A percentile compares a stretch with the other conserved stretches of the same genome.
Conservation (phyloP, 2,888 invertebrate species). For the Oconnorella tubifera region DNA sequence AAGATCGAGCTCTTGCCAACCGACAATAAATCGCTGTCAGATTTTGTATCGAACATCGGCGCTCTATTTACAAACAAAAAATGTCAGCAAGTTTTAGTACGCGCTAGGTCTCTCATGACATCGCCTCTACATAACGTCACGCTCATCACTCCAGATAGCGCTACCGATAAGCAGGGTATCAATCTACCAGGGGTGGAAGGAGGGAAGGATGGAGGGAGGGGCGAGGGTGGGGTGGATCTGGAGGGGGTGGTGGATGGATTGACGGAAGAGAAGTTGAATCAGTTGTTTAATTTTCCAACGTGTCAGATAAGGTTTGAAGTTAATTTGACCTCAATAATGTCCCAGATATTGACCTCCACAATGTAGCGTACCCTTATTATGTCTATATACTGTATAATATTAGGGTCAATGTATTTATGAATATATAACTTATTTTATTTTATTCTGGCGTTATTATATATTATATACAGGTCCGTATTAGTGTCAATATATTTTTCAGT, state of each 20-base stretch:
- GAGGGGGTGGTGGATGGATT: background rate
- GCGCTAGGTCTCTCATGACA: conserved; percentile 71
- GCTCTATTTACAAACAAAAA: conserved; percentile 73
- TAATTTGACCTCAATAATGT: too few relatives aligned
- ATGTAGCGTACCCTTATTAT: too few relatives aligned
- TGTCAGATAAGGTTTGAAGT: conserved; percentile 62
- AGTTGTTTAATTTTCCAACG: conserved; percentile 57
- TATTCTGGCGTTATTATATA: too few relatives aligned
- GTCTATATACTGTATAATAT: too few relatives aligned
- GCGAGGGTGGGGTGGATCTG: background rate
- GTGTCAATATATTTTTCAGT: too few relatives aligned
- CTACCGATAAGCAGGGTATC: background rate
- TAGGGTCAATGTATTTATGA: too few relatives aligned
- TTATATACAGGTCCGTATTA: too few relatives aligned
- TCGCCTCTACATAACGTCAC: conserved; percentile 71
- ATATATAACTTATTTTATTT: too few relatives aligned
- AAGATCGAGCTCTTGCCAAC: conserved; percentile 53
- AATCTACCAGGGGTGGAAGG: background rate
- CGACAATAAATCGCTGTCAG: conserved; percentile 60
- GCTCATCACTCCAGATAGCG: background rate
- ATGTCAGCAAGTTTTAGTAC: conserved; percentile 68
- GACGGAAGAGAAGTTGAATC: background rate
- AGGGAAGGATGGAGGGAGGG: background rate
- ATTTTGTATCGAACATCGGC: conserved; percentile 73
- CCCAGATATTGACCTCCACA: too few relatives aligned